Base-by-base conservation (phyloP, 2,113 vertebrate species). In the Butastur rufipennis region DNA sequence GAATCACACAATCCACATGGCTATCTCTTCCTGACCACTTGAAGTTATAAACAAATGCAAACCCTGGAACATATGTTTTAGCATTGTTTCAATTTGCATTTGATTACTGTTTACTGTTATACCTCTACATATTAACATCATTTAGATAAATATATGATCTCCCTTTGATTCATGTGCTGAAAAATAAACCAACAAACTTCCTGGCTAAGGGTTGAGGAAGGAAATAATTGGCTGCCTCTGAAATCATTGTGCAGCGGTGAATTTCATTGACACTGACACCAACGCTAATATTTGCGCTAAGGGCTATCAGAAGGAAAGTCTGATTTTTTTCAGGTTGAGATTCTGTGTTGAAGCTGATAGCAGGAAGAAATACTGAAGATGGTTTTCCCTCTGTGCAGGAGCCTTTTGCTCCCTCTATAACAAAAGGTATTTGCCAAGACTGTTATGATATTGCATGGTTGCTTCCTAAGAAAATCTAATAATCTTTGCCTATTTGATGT, bases 401-500 rank as follows among this genome's bases (percentile, higher is more conserved):
- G n/a, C 32, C 53, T 32, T 63, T 52, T 52, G 34, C 43, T 80
- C 29, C 38, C 58, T 48, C 56, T n/a, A 0, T 4, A 61, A 26
- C 68, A 23, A 16, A 34, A 71, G 16, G 22, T 7, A 12, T 31
- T 53, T 61, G 32, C 88, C 59, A 26, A 25, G 59, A 62, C 42
- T 2, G 13, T 26, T 40, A 43, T 0, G 7, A 40, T 17, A 32
- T 2, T 16, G 45, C 63, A 23, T 1, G 13, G n/a, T 6, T 53
- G 34, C 34, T 70, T 52, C 73, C 43, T 25, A 36, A 62, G 62
- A 67, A 67, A 31, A 29, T 15, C 50, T 3, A 6, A 27, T 7
- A 38, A 59, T 26, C 75, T 66, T 48, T 40, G 52, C 52, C 73
- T 78, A 10, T 19, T 25, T 38, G 80, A 59, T 22, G n/a, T 22